Conservation (phyloP, 2,888 invertebrate species). For the Leptinotarsa haldemani region DNA sequence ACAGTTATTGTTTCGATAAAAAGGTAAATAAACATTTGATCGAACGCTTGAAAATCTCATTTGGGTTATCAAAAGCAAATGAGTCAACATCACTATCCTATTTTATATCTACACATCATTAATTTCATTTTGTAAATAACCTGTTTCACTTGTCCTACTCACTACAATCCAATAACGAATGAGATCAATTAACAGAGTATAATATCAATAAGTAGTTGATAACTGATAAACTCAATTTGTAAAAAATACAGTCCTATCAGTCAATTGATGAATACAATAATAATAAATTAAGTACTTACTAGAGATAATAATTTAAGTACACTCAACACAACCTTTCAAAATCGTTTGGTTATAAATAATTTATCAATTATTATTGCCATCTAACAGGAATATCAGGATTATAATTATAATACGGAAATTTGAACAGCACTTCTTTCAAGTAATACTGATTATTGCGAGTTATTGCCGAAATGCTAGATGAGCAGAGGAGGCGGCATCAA, state of each 20-base stretch:
- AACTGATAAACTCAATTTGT: slow-evolving; percentile 44
- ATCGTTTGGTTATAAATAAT: slow-evolving; percentile 45
- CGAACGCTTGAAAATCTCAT: background rate
- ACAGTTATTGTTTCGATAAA: background rate
- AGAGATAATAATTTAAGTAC: slow-evolving; percentile 56
- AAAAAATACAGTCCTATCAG: slow-evolving; percentile 53
- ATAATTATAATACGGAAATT: slow-evolving; percentile 41
- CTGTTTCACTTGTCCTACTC: slow-evolving; percentile 26
- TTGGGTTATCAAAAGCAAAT: background rate
- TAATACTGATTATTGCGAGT: slow-evolving; percentile 70
- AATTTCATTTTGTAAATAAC: slow-evolving; percentile 42
- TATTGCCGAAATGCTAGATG: slow-evolving; percentile 68
- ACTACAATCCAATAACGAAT: slow-evolving; percentile 46
- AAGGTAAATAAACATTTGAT: background rate
- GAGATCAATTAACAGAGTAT: slow-evolving; percentile 55
- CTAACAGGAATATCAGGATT: slow-evolving; percentile 51
- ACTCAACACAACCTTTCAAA: slow-evolving; percentile 54
- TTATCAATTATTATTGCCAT: slow-evolving; percentile 53
- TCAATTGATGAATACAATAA: slow-evolving; percentile 47
- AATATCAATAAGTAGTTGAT: slow-evolving; percentile 50
- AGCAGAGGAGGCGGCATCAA: slow-evolving; percentile 53
- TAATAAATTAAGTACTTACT: slow-evolving; percentile 51
- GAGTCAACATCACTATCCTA: background rate
- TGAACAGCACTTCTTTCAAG: slow-evolving; percentile 41
- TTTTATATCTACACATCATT: background rate